phyloP scores from a whole-genome alignment of 2,113 vertebrate genomes.

The Prietella phreatophila region DNA sequence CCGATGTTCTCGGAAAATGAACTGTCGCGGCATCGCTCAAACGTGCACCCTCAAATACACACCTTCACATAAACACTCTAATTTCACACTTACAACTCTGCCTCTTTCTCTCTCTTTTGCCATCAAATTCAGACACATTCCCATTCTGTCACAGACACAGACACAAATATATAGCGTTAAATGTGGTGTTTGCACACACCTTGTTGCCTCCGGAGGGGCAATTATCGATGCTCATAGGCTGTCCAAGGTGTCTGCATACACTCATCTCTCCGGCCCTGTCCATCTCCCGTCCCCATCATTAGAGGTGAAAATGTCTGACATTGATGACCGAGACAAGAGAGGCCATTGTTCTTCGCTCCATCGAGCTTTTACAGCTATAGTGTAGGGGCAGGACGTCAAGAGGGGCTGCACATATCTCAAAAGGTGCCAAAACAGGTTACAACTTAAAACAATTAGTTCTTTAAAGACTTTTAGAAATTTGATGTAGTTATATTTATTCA shows the following conservation, averaged over 20 bases:
- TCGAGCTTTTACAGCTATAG: slow-evolving; percentile 61
- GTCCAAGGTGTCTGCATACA: slow-evolving; percentile 68
- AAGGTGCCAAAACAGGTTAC: neutral
- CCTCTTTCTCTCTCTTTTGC: slow-evolving; percentile 1
- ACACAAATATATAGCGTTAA: slow-evolving; percentile 56
- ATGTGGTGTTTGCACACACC: slow-evolving; percentile 69
- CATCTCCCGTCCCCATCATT: slow-evolving; percentile 62
- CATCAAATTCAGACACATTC: slow-evolving; percentile 31
- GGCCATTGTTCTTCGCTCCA: slow-evolving; percentile 62
- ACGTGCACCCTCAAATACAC: slow-evolving; percentile 46
- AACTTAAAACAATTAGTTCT: slow-evolving; percentile 9
- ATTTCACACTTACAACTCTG: slow-evolving; percentile 45
- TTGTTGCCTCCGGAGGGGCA: slow-evolving; percentile 71
- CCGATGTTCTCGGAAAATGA: slow-evolving; percentile 77
- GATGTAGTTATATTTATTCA: neutral
- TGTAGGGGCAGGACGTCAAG: neutral
- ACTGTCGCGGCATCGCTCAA: slow-evolving; percentile 72
- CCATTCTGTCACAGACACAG: slow-evolving; percentile 25
- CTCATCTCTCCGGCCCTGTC: slow-evolving; percentile 60
- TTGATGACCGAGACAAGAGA: slow-evolving; percentile 65
- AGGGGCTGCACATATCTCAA: neutral
- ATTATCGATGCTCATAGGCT: slow-evolving; percentile 75
- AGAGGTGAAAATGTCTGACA: slow-evolving; percentile 65
- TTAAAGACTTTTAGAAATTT: neutral
- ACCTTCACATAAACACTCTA: slow-evolving; percentile 46